Base-by-base conservation (phyloP, 2,888 invertebrate genomes). In the Emmelina monodactyla region DNA sequence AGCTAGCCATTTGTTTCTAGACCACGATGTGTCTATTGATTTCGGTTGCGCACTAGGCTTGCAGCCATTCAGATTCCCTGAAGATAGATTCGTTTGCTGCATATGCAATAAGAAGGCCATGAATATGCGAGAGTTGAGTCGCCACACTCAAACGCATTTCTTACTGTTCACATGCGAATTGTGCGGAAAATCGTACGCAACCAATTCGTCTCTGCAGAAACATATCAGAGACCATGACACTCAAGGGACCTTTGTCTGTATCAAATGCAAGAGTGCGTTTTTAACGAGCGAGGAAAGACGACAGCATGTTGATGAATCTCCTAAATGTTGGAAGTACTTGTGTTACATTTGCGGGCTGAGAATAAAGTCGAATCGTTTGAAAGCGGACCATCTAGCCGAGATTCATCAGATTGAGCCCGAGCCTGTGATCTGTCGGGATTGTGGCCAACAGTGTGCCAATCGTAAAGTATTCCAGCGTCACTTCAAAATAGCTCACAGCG, bases 321-420 rank as follows among this genome's bases (percentile, higher is more conserved):
- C 54, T 1, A 58, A 49, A 37, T 78, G 78, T 34, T 72, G 75
- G 71, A 53, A 61, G 0, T 64, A 75, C 39, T 32, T 69, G 1
- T 78, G 76, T 40, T 59, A 57, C 16, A 34, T 62, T 13, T 78
- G 78, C 34, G 66, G 66, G 0, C 61, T 70, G 16, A 46, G 76
- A 4, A 76, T 75, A 37, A 49, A 68, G 31, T 62, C 65, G 5
- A 55, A 55, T 55, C 61, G 58, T 3, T 32, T 57, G 1, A 76
- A 75, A 41, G 69, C 69, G 37, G 39, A 45, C 0, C 76, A 76
- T 39, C 35, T 73, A 36, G 45, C 45, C 0, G 60, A 65, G 14
- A 58, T 55, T 0, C 76, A 76, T 32, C 62, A 59, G 0, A 49
- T 55, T 1, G 51, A 58, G 14, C 65, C 62, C 37, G 62, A 62